Conservation (phyloP, 2,113 vertebrate species). For the Meleagris gallopavo region DNA sequence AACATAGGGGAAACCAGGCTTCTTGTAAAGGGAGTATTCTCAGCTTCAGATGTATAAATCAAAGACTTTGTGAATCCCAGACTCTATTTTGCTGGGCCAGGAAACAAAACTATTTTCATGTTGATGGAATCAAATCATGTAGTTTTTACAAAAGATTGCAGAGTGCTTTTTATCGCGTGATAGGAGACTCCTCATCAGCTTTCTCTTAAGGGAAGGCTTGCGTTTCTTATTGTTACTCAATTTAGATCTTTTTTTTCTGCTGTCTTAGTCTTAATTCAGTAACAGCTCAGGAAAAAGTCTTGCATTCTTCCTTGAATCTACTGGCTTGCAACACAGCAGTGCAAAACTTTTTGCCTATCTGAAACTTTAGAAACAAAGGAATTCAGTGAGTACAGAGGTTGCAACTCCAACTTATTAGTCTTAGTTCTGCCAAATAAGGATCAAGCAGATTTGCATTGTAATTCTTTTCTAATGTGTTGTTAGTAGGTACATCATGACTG, state of each 20-base stretch:
- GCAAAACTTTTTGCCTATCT: background rate
- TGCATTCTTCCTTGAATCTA: background rate
- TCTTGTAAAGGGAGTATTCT: conserved; percentile 48
- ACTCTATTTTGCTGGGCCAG: conserved; percentile 26
- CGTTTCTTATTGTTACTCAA: background rate
- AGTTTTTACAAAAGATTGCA: background rate
- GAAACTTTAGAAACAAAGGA: background rate
- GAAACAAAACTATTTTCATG: conserved; percentile 8
- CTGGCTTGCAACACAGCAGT: background rate
- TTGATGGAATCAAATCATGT: conserved; percentile 14
- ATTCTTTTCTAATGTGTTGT: conserved; percentile 7
- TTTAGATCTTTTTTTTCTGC: background rate
- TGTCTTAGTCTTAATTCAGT: background rate
- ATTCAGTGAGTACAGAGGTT: background rate
- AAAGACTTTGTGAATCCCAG: background rate
- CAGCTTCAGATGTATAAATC: conserved; percentile 45
- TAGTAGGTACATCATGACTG: background rate
- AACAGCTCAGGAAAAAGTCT: background rate
- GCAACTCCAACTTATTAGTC: background rate
- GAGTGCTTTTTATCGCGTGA: background rate
- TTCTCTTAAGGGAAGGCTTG: background rate
- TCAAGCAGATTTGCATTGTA: conserved; percentile 43
- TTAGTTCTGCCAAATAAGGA: background rate
- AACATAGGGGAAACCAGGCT: conserved; percentile 44
- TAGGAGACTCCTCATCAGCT: background rate